phyloP scores from a whole-genome alignment of 2,797 vertebrate genomes.

The Neoniphon sammara region DNA sequence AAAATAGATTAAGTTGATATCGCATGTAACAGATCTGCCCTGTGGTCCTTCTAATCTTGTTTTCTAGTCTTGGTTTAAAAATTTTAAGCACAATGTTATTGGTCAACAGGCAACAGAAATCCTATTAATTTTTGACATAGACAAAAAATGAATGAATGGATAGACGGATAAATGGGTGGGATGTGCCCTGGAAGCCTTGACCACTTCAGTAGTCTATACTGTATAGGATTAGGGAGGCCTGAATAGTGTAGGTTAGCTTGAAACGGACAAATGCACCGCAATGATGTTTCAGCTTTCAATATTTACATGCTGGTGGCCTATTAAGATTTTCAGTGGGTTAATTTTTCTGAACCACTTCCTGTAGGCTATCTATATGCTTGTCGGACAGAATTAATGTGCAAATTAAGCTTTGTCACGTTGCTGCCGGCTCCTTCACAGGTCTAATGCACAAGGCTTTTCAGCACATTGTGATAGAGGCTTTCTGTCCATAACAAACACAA shows the following conservation, averaged over 20 bases:
- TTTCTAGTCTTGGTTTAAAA: too few relatives aligned
- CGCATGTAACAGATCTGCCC: too few relatives aligned
- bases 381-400: slow-evolving; percentile 68
- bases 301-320: slow-evolving; percentile 34
- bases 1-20: too few relatives aligned
- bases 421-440: slow-evolving; percentile 56
- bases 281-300: slow-evolving; percentile 33
- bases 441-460: slow-evolving; percentile 22
- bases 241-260: not conserved
- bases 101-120: too few relatives aligned
- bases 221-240: not conserved
- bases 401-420: slow-evolving; percentile 52
- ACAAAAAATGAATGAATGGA: too few relatives aligned
- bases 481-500: slow-evolving; percentile 23
- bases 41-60: too few relatives aligned
- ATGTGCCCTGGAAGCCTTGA: too few relatives aligned
- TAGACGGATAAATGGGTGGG: too few relatives aligned
- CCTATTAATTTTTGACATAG: too few relatives aligned
- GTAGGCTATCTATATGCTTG: slow-evolving; percentile 54
- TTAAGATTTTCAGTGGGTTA: slow-evolving; percentile 51
- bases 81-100: too few relatives aligned
- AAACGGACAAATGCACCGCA: slow-evolving; percentile 28
- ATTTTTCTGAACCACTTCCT: slow-evolving; percentile 57
- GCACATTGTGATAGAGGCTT: slow-evolving; percentile 28
- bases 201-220: not conserved